Conservation (phyloP, 2,113 vertebrate species). For the Myotis davidii region DNA sequence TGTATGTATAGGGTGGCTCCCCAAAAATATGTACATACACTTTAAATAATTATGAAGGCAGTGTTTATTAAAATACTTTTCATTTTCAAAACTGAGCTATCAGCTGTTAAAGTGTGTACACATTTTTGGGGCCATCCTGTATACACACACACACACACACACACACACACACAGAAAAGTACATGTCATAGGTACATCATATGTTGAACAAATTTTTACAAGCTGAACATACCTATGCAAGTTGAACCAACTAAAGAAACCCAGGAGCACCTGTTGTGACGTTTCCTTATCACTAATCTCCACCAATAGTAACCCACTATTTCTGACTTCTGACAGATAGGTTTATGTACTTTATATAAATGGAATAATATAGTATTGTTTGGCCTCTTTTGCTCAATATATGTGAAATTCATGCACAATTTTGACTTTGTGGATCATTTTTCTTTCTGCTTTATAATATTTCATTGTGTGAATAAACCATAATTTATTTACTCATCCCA, state of each 20-base stretch:
- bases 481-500: background rate
- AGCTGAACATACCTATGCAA: background rate
- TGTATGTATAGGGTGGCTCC: no score
- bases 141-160: no score
- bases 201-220: background rate
- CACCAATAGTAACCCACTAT: background rate
- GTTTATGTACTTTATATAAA: background rate
- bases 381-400: background rate
- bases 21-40: no score
- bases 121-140: no score
- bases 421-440: background rate
- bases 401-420: background rate
- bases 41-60: no score
- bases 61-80: no score
- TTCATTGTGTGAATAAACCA: background rate
- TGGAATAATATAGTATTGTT: background rate
- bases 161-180: background rate
- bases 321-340: background rate
- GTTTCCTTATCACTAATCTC: background rate
- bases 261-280: background rate
- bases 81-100: no score
- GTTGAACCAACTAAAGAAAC: background rate
- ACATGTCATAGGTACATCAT: background rate
- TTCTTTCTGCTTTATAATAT: background rate
- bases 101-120: no score